Base-by-base conservation (phyloP, 2,113 vertebrate species). In the Bagarius yarrelli region DNA sequence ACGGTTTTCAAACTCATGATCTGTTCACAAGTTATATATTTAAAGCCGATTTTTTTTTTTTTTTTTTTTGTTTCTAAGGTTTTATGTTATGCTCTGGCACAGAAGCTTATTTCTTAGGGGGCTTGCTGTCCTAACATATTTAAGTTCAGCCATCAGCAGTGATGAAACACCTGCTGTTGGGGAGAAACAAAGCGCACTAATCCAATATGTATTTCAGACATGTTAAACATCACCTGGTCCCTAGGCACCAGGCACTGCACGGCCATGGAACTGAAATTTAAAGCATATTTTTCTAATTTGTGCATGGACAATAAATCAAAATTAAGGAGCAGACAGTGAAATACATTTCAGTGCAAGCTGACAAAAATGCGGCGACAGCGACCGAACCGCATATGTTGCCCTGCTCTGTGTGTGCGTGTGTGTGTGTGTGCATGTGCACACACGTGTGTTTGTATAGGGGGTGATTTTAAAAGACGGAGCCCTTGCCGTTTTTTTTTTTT, bases 261-360 rank as follows among this genome's bases (percentile, higher is more conserved):
- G 95, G 95, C 95, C 93, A 91, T 92, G 89, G 95, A 94, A 97
- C 96, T 94, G 94, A 96, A 97, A 97, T 99, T 96, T 95, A 97
- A 95, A 98, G 95, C 97, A 98, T 97, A 98, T 98, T 99, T 97
- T 97, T 98, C 95, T 98, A 96, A 99, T 98, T 99, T 98, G 97
- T 97, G 96, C 95, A 96, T 94, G 96, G 96, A 98, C 96, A 96
- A 98, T 98, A 98, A 99, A 99, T 98, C 97, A 98, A 98, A 97
- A 99, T 99, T 98, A 98, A 96, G 96, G 92, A 87, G 92, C 92
- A 95, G 96, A 96, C 96, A 97, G 96, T 95, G 95, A 97, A 98
- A 97, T 98, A 97, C 96, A 98, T 96, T 97, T 97, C 95, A 95
- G 94, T 94, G 94, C 92, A 92, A 93, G 95, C 91, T 95, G 95